Percentiles rank a stretch among this genome's conserved stretches.
phyloP scores from a whole-genome alignment of 2,797 vertebrate species.

The Pseudochaenichthys georgianus region DNA sequence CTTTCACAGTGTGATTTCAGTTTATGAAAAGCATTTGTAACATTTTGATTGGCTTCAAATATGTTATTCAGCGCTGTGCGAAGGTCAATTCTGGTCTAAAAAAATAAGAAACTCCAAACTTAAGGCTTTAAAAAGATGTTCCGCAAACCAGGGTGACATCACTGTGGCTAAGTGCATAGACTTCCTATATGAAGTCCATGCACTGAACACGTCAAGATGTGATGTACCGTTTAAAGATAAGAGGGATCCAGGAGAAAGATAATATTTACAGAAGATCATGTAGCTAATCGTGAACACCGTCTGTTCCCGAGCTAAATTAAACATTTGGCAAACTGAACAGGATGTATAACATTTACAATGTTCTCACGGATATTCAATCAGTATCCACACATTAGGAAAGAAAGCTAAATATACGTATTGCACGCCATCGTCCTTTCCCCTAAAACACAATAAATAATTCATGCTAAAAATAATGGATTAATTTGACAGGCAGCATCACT shows the following conservation, averaged over 20 bases:
- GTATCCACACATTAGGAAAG: neutral
- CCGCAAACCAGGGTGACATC: too few relatives aligned
- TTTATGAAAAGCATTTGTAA: too few relatives aligned
- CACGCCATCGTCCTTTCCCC: neutral
- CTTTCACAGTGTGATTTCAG: too few relatives aligned
- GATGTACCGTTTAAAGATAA: neutral
- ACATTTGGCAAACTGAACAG: constrained; percentile 19
- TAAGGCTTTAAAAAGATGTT: too few relatives aligned
- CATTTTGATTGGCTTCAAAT: too few relatives aligned
- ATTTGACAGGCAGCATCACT: neutral
- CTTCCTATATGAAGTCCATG: too few relatives aligned
- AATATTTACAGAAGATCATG: constrained; percentile 20
- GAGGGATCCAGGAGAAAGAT: constrained; percentile 6
- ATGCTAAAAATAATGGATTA: neutral
- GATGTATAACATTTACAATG: constrained; percentile 13
- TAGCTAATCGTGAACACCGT: neutral
- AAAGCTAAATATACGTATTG: rapidly evolving
- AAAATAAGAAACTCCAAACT: too few relatives aligned
- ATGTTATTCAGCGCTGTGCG: too few relatives aligned
- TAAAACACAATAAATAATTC: neutral
- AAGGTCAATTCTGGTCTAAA: too few relatives aligned
- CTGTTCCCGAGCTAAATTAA: constrained; percentile 7
- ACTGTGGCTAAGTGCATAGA: too few relatives aligned
- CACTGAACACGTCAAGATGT: neutral
- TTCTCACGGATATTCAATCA: neutral